Evolutionary conservation across 2,797 vertebrate species (phyloP).

Genomic region (Macroramphosus scolopax): DNA sequence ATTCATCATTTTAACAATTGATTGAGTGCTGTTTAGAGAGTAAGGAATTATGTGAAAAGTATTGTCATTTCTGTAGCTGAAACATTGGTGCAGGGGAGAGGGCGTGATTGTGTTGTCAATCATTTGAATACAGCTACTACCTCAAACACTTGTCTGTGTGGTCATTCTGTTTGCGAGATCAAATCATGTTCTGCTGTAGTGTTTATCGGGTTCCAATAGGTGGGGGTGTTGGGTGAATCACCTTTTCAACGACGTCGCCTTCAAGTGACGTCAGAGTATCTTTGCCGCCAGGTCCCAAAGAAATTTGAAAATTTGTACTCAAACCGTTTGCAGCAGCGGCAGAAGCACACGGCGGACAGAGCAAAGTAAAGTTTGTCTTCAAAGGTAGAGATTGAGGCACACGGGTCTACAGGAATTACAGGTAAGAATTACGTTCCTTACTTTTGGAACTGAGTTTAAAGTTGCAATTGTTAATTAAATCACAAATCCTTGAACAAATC

Average conservation of each 20-base stretch:
- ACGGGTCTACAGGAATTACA: background rate
- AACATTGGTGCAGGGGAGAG: conserved; percentile 64
- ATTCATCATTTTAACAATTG: conserved; percentile 66
- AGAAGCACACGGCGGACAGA: background rate
- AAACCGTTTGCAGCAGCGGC: conserved; percentile 39
- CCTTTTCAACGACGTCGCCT: conserved; percentile 7
- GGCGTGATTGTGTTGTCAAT: conserved; percentile 76
- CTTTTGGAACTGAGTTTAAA: background rate
- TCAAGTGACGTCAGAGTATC: conserved; percentile 34
- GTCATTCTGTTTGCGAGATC: background rate
- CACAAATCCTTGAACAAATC: no score
- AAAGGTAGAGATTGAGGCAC: background rate
- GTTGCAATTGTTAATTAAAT: no score
- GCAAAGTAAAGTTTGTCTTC: rapidly evolving
- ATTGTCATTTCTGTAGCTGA: conserved; percentile 77
- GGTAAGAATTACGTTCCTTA: conserved; percentile 23
- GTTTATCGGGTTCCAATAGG: background rate
- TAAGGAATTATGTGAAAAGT: conserved; percentile 58
- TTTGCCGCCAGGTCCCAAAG: conserved; percentile 66
- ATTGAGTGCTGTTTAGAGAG: conserved; percentile 63
- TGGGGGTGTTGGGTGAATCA: conserved; percentile 1
- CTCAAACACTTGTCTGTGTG: conserved; percentile 58
- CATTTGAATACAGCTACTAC: conserved; percentile 83
- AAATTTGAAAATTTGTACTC: conserved; percentile 63
- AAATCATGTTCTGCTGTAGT: conserved; percentile 11